Evolutionary conservation across 2,113 vertebrate genomes (phyloP).

Genomic region (Cavia porcellus): DNA sequence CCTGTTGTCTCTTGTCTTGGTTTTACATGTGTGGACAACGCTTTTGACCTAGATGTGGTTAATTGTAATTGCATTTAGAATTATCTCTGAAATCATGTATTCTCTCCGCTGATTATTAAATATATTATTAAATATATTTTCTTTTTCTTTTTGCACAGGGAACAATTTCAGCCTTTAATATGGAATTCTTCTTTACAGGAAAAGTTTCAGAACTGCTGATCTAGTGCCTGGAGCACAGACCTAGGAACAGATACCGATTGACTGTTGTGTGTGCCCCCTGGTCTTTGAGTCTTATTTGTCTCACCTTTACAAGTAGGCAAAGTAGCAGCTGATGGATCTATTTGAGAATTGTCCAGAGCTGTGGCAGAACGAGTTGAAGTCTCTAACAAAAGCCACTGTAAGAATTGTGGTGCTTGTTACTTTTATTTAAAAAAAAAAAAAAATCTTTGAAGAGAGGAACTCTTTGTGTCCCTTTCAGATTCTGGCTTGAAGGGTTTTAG

Average conservation of each 20-base stretch:
- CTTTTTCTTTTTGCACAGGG: background rate
- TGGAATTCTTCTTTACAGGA: background rate
- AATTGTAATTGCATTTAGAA: background rate
- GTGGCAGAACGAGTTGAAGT: background rate
- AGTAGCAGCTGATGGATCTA: background rate
- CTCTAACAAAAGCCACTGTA: background rate
- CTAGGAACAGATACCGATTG: background rate
- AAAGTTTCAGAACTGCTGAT: background rate
- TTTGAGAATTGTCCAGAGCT: background rate
- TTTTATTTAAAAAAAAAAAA: constrained; percentile 7
- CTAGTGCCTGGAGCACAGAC: background rate
- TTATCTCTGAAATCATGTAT: background rate
- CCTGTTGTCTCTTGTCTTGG: background rate
- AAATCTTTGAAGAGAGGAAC: constrained; percentile 55
- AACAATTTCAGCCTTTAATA: background rate
- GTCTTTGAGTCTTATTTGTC: background rate
- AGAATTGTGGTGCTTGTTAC: background rate
- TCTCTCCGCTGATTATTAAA: background rate
- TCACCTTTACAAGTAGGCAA: background rate
- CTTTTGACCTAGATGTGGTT: background rate
- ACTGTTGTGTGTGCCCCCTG: background rate
- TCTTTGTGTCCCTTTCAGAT: constrained; percentile 26
- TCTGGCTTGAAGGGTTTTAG: constrained; percentile 21
- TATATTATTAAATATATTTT: background rate
- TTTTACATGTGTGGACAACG: background rate